Conservation (phyloP, 2,113 vertebrate species). For the Macrotus californicus region DNA sequence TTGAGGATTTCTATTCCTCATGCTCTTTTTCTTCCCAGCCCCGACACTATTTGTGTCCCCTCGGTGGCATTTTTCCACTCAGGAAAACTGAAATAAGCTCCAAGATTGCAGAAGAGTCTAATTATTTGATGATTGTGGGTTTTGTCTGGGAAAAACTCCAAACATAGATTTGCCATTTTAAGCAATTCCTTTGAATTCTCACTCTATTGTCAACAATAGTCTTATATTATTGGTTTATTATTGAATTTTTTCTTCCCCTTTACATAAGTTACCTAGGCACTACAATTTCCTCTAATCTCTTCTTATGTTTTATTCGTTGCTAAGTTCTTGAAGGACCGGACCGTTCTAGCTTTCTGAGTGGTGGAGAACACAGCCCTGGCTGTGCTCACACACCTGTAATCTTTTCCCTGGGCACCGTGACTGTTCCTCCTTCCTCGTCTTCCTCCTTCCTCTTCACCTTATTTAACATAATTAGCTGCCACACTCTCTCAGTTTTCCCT, state of each 20-base stretch:
- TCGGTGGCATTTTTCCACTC: conserved; percentile 55
- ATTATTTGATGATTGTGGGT: conserved; percentile 66
- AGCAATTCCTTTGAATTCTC: conserved; percentile 66
- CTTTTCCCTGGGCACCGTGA: not conserved
- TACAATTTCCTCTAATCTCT: not conserved
- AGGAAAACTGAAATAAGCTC: conserved; percentile 70
- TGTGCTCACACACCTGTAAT: not conserved
- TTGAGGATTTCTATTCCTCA: conserved; percentile 60
- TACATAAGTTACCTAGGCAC: conserved; percentile 42
- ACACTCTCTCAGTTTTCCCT: not conserved
- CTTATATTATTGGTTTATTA: conserved; percentile 57
- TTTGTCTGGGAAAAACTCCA: conserved; percentile 70
- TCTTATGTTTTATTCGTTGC: not conserved
- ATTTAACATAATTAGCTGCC: not conserved
- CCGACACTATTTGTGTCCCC: conserved; percentile 62
- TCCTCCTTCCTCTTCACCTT: not conserved
- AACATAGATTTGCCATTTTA: conserved; percentile 71
- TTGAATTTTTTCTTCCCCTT: conserved; percentile 53
- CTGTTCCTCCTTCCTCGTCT: not conserved
- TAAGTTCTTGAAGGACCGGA: not conserved
- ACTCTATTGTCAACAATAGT: conserved; percentile 53
- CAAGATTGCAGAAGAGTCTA: conserved; percentile 56
- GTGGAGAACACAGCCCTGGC: not conserved
- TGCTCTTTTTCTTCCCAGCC: conserved; percentile 39
- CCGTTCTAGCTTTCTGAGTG: conserved; percentile 2